Evolutionary conservation across 2,113 vertebrate species (phyloP).

Genomic region (Urocitellus parryii): DNA sequence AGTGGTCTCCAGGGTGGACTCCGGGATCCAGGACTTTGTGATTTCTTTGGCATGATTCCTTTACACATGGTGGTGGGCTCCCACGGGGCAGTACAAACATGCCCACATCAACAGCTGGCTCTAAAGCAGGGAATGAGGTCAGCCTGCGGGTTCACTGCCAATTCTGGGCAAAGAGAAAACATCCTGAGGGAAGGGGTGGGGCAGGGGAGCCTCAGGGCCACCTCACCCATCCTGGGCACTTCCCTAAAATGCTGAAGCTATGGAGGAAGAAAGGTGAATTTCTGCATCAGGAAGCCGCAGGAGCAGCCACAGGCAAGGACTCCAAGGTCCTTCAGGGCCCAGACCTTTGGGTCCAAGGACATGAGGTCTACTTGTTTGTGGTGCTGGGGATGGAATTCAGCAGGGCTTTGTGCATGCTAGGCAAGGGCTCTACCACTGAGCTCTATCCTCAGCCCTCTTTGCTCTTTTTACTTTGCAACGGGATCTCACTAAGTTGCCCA

Average conservation of each 20-base stretch:
- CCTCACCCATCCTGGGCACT: not conserved
- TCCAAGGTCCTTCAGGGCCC: not conserved
- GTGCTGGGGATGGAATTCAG: too few relatives aligned
- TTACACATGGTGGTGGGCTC: not conserved
- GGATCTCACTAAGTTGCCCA: too few relatives aligned
- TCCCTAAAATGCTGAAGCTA: not conserved
- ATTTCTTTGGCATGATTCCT: not conserved
- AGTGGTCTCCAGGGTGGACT: not conserved
- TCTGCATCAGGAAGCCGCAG: not conserved
- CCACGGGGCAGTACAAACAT: not conserved
- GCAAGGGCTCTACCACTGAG: not conserved
- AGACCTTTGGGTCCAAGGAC: not conserved
- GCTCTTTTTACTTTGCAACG: not conserved
- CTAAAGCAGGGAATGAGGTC: not conserved
- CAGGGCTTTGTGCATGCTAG: too few relatives aligned
- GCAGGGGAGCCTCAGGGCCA: not conserved
- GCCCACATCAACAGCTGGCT: not conserved
- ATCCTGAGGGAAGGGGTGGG: not conserved
- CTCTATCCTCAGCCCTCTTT: not conserved
- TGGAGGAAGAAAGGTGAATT: not conserved
- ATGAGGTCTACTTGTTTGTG: too few relatives aligned
- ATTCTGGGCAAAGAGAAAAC: not conserved
- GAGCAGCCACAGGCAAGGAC: not conserved
- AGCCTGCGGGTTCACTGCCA: not conserved
- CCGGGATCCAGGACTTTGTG: not conserved